Evolutionary conservation across 2,113 vertebrate genomes (phyloP).

Genomic region (Gila orcuttii): DNA sequence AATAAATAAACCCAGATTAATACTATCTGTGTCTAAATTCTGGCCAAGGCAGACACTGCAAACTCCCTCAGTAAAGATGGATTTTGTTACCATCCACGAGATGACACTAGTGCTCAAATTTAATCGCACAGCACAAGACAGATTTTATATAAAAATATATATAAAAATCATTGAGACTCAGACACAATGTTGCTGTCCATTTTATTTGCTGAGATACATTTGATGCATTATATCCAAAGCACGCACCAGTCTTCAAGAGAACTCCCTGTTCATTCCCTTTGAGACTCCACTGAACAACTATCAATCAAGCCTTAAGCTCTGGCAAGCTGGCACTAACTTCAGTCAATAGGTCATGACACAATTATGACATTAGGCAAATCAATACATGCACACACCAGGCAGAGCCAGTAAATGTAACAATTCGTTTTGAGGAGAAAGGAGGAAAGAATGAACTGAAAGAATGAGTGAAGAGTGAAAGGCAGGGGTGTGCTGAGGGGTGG

Average conservation of each 20-base stretch:
- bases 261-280: neutral
- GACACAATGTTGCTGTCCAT: neutral
- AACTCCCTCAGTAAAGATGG: neutral
- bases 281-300: neutral
- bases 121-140: neutral
- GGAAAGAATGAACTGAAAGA: slow-evolving; percentile 73
- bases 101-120: slow-evolving; percentile 52
- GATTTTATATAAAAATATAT: neutral
- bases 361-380: slow-evolving; percentile 54
- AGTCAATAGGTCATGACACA: slow-evolving; percentile 38
- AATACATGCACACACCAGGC: slow-evolving; percentile 18
- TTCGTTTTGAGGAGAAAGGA: slow-evolving; percentile 59
- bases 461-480: slow-evolving; percentile 76
- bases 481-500: slow-evolving; percentile 53
- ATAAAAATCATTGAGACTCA: neutral
- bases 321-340: slow-evolving; percentile 26
- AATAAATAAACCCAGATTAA: too few relatives aligned
- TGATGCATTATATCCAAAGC: neutral
- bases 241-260: neutral
- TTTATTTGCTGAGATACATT: neutral
- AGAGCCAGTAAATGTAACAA: slow-evolving; percentile 59
- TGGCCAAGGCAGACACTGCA: neutral
- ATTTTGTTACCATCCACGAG: slow-evolving; percentile 53
- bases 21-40: too few relatives aligned
- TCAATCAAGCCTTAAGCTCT: slow-evolving; percentile 11